Evolutionary conservation across 2,113 vertebrate genomes (phyloP).

Genomic region (Elaphurus davidianus): DNA sequence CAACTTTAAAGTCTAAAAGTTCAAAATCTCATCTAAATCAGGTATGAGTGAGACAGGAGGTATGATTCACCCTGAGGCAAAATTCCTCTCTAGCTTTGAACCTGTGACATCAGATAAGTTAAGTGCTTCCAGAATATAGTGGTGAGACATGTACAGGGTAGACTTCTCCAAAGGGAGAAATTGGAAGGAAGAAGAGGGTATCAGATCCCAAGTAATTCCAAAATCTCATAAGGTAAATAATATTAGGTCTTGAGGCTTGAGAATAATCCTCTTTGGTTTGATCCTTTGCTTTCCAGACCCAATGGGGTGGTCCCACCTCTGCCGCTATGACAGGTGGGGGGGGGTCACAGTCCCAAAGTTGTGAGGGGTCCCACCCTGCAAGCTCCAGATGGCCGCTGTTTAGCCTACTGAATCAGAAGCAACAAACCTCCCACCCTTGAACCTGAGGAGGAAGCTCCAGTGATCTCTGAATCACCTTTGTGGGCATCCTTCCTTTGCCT

Average conservation of each 20-base stretch:
- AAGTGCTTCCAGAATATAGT: neutral
- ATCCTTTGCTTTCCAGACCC: neutral
- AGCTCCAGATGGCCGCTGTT: neutral
- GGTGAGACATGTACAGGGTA: neutral
- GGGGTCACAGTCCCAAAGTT: neutral
- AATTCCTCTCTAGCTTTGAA: conserved; percentile 8
- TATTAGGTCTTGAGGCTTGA: neutral
- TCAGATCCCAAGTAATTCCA: neutral
- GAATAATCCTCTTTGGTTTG: neutral
- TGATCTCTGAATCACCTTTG: neutral
- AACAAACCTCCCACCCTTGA: neutral
- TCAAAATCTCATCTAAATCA: conserved; percentile 1
- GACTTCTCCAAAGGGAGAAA: neutral
- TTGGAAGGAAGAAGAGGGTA: neutral
- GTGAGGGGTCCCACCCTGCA: neutral
- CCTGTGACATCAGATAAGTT: neutral
- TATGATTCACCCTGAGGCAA: neutral
- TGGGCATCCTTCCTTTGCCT: neutral
- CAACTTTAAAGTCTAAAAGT: neutral
- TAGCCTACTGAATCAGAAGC: neutral
- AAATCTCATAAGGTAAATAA: neutral
- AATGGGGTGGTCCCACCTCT: neutral
- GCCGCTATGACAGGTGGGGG: neutral
- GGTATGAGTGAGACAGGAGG: neutral
- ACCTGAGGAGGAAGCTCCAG: neutral